Percentiles rank a stretch among this genome's conserved stretches.
phyloP scores from a whole-genome alignment of 1,140 invertebrate species.

The Meloidogyne hapla region DNA sequence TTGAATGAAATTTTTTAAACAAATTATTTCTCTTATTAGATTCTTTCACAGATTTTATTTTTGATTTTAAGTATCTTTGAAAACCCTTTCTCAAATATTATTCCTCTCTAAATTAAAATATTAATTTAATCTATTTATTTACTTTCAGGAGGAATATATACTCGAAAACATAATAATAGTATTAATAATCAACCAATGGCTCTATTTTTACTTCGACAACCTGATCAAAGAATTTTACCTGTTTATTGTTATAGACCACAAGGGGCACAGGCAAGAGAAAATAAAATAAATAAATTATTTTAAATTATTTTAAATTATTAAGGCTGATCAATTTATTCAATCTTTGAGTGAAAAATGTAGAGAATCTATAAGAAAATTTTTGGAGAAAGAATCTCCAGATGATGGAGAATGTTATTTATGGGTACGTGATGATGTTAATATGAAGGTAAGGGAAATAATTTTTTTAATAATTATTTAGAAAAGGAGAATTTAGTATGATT shows the following conservation, averaged over 20 bases:
- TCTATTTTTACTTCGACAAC: constrained; percentile 12
- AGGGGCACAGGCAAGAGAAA: constrained; percentile 4
- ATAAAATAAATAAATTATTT: neutral
- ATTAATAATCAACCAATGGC: constrained; percentile 1
- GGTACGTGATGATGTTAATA: neutral
- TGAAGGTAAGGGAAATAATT: constrained; percentile 1
- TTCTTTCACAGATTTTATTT: too few relatives aligned
- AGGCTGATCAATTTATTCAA: constrained; percentile 23
- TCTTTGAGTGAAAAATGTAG: constrained; percentile 3
- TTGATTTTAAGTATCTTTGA: too few relatives aligned
- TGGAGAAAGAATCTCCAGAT: neutral
- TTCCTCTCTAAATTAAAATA: too few relatives aligned
- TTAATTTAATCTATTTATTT: neutral
- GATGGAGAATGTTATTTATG: constrained; percentile 20
- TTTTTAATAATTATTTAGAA: neutral
- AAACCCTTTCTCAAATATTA: too few relatives aligned
- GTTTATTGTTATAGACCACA: constrained; percentile 19
- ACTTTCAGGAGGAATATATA: neutral
- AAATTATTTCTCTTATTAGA: too few relatives aligned
- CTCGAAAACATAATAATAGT: neutral
- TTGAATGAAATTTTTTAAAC: too few relatives aligned
- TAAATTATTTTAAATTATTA: neutral
- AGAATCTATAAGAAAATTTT: constrained; percentile 8
- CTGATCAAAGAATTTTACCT: constrained; percentile 8
- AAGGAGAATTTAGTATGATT: too few relatives aligned